Base-by-base conservation (phyloP, 2,888 invertebrate genomes). In the Tholera decimalis region DNA sequence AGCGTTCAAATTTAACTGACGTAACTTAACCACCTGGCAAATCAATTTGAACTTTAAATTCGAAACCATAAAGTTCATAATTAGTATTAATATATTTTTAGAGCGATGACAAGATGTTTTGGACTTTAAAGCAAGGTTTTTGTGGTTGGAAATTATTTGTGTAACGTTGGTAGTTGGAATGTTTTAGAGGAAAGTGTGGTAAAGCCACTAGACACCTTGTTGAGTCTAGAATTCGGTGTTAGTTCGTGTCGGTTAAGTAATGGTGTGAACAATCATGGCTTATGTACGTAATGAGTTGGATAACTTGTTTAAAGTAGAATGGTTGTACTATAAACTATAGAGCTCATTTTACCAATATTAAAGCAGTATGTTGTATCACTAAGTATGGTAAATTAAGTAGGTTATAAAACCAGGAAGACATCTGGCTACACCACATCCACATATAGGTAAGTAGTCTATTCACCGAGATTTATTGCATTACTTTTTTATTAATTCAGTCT, bases 191-290 rank as follows among this genome's bases (percentile, higher is more conserved):
- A 22, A 68, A 58, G 74, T 73, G 74, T 56, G 54, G 73, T 77
- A 80, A 83, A 87, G 89, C 86, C 88, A 93, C 87, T 89, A 92
- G 91, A 93, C 91, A 93, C 92, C 90, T 91, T 92, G 93, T 93
- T 93, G 90, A 92, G 91, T 90, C 92, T 92, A 90, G 89, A 87
- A 89, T 87, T 89, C 82, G 85, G 86, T 88, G 90, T 89, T 87
- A 85, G 86, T 83, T 83, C 85, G 83, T 85, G 79, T 82, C 68
- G 56, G 77, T 85, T 87, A 80, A 82, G 88, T 84, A 83, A 89
- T 85, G 83, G 84, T 85, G 82, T 84, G 81, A 83, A 85, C 82
- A 84, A 82, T 77, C 71, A 80, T 85, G 82, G 77, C 77, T 80
- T 67, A 73, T 79, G 82, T 82, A 69, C 68, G 67, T 77, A 79